Conservation (phyloP, 2,888 invertebrate species). For the Phaonia tiefii region DNA sequence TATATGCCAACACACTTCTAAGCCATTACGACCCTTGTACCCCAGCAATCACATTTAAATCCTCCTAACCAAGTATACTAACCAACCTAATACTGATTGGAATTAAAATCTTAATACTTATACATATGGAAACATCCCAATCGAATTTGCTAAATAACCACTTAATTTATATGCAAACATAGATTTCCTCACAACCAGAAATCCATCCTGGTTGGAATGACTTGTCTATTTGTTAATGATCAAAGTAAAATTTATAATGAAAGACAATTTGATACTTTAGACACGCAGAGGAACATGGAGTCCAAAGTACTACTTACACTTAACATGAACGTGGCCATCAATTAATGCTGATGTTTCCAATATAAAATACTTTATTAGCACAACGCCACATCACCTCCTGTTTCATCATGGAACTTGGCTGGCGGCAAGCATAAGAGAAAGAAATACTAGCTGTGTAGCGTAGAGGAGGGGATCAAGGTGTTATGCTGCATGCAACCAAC, state of each 20-base stretch:
- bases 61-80: background rate
- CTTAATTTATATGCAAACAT: constrained; percentile 57
- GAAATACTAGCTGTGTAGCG: constrained; percentile 4
- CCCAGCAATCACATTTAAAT: background rate
- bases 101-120: constrained; percentile 14
- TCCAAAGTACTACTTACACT: constrained; percentile 11
- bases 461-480: constrained; percentile 5
- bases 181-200: constrained; percentile 1
- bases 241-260: constrained; percentile 58
- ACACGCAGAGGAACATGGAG: constrained; percentile 47
- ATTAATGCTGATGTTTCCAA: constrained; percentile 58
- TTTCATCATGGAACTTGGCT: background rate
- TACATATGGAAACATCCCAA: background rate
- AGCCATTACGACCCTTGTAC: background rate
- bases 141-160: constrained; percentile 18
- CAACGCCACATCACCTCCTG: background rate
- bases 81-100: constrained; percentile 9
- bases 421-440: background rate
- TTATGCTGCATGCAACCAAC: background rate
- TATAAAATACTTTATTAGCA: constrained; percentile 58
- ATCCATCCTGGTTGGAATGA: constrained; percentile 17
- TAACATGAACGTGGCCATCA: constrained; percentile 57
- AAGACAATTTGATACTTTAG: constrained; percentile 46
- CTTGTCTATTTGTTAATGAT: constrained; percentile 43
- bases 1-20: background rate